Conservation (phyloP, 2,888 invertebrate species). For the Erpobdella octoculata region DNA sequence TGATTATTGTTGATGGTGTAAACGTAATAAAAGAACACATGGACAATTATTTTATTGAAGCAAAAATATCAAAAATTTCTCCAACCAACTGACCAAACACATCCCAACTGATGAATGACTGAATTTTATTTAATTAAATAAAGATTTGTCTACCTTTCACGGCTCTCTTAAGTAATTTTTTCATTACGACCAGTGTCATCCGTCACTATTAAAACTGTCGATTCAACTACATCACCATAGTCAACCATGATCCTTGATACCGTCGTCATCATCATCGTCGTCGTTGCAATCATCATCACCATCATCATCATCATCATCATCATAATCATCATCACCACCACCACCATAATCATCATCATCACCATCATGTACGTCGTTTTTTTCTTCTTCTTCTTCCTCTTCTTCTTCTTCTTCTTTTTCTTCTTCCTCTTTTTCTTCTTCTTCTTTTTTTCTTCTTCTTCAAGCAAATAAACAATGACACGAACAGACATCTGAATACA, state of each 20-base stretch:
- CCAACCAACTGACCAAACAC: too few relatives aligned
- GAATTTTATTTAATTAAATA: too few relatives aligned
- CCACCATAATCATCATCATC: conserved; percentile 3
- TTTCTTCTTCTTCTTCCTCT: neutral
- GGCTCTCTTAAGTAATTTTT: too few relatives aligned
- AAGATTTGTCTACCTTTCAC: too few relatives aligned
- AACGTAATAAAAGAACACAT: too few relatives aligned
- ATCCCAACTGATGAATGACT: too few relatives aligned
- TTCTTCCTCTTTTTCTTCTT: neutral
- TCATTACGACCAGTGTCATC: too few relatives aligned
- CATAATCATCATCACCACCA: neutral
- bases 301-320: neutral
- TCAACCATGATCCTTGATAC: neutral
- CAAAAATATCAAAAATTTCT: too few relatives aligned
- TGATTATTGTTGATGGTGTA: neutral
- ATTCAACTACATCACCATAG: neutral
- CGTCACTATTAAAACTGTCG: too few relatives aligned
- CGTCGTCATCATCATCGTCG: neutral
- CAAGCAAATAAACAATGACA: too few relatives aligned
- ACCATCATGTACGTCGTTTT: neutral
- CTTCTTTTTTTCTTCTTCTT: neutral
- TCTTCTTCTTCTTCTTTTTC: conserved; percentile 1
- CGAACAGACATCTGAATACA: too few relatives aligned
- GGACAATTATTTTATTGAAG: too few relatives aligned
- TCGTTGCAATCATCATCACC: neutral